Conservation (phyloP, 2,888 invertebrate genomes). For the Athalia rosae region DNA sequence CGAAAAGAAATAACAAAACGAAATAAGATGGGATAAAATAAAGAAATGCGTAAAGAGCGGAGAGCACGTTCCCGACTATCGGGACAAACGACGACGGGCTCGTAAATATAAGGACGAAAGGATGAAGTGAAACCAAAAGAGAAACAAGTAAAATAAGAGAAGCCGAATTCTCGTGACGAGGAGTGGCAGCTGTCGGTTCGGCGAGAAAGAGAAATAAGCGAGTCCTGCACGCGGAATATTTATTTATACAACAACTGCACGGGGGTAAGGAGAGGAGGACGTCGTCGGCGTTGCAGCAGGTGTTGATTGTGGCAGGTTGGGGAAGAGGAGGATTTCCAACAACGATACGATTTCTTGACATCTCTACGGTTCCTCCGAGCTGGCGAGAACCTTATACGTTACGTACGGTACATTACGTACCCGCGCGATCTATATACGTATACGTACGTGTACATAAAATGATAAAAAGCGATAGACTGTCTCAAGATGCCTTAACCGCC, state of each 20-base stretch:
- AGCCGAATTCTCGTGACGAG: too few relatives aligned
- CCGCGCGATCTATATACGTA: not conserved
- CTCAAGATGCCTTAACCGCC: not conserved
- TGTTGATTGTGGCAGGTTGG: slow-evolving; percentile 42
- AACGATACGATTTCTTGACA: slow-evolving; percentile 42
- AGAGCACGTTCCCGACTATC: not conserved
- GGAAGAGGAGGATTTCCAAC: slow-evolving; percentile 38
- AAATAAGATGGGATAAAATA: not conserved
- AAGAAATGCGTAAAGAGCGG: not conserved
- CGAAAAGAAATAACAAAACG: not conserved
- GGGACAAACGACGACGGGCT: not conserved
- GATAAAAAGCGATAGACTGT: not conserved
- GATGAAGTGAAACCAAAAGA: too few relatives aligned
- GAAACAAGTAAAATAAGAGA: too few relatives aligned
- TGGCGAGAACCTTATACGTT: not conserved
- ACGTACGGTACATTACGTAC: not conserved
- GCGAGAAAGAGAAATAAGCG: not conserved
- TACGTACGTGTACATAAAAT: not conserved
- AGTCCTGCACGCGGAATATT: not conserved
- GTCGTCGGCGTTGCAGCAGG: slow-evolving; percentile 5
- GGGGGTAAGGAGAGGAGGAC: not conserved
- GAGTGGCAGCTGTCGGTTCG: slow-evolving; percentile 1
- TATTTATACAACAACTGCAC: not conserved
- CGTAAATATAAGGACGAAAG: too few relatives aligned
- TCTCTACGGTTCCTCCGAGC: slow-evolving; percentile 7